Base-by-base conservation (phyloP, 2,113 vertebrate genomes). In the Electrona antarctica region DNA sequence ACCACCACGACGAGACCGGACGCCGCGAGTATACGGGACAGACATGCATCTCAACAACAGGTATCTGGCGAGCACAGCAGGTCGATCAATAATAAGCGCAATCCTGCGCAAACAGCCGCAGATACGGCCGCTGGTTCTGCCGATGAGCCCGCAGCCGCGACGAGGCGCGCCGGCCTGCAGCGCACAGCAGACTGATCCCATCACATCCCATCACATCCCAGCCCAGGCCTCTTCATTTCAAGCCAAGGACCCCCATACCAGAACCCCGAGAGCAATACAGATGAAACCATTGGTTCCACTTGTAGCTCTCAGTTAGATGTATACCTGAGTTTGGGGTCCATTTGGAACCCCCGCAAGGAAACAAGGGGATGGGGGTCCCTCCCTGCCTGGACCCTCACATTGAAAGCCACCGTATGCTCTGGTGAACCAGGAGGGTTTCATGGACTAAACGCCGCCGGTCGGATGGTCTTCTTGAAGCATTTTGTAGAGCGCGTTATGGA, bases 401-500 rank as follows among this genome's bases (percentile, higher is more conserved):
- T 54, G 65, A 63, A 64, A 69, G 3, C 33, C 60, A 46, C 59
- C 29, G 12, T 29, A 33, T 41, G 33, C 57, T 41, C 33, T 52
- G 59, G 65, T 78, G 73, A 73, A 73, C 61, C 68, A 49, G 73
- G 78, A 84, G 81, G 70, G 77, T 78, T 87, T 88, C 55, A 73
- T 77, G 78, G 85, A 83, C 76, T 80, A 60, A 52, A 45, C 56
- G 76, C 89, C 83, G 87, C 85, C 71, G 88, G 90, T 90, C 85
- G 90, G 90, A 88, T 85, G 69, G 76, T 87, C 71, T 75, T 75
- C 73, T 67, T 64, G 54, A 9, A 71, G 71, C 65, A 75, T 12
- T 29, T 57, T 67, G 60, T 74, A 82, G 80, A 79, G 66, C 69
- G 74, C 69, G 7, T 58, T 28, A 46, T 75, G 85, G 85, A 41